phyloP scores from a whole-genome alignment of 2,888 invertebrate species.

The Stenolophus ochropezus region DNA sequence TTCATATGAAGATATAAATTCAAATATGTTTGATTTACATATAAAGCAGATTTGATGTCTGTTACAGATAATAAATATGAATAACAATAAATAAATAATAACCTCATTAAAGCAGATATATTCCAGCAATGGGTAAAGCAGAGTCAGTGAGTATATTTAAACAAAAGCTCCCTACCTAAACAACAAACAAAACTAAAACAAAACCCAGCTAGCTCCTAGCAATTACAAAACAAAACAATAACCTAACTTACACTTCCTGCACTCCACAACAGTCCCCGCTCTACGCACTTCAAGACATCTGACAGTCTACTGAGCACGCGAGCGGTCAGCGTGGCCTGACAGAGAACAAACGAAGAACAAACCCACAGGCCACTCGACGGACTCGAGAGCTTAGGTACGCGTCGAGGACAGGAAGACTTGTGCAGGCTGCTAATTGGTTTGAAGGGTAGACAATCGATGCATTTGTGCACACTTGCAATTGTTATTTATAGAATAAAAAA shows the following conservation, averaged over 20 bases:
- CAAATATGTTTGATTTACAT: no score
- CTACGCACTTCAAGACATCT: slow-evolving; percentile 55
- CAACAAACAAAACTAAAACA: neutral
- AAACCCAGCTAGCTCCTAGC: neutral
- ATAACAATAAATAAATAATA: neutral
- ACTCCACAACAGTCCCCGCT: slow-evolving; percentile 31
- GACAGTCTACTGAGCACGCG: slow-evolving; percentile 50
- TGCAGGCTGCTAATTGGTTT: neutral
- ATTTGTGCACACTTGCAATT: neutral
- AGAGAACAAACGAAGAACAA: slow-evolving; percentile 34
- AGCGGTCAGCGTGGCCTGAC: slow-evolving; percentile 47
- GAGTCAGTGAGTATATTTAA: neutral
- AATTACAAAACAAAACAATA: slow-evolving; percentile 15
- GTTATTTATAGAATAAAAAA: neutral
- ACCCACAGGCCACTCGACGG: neutral
- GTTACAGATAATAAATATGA: neutral
- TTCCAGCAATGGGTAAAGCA: neutral
- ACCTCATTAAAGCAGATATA: neutral
- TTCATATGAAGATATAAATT: no score
- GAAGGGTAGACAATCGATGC: neutral
- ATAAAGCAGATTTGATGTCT: no score
- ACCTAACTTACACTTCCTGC: neutral
- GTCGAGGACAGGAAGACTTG: neutral
- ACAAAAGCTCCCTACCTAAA: neutral
- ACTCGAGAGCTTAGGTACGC: neutral